Evolutionary conservation across 2,797 vertebrate species (phyloP).

Genomic region (Salarias fasciatus): DNA sequence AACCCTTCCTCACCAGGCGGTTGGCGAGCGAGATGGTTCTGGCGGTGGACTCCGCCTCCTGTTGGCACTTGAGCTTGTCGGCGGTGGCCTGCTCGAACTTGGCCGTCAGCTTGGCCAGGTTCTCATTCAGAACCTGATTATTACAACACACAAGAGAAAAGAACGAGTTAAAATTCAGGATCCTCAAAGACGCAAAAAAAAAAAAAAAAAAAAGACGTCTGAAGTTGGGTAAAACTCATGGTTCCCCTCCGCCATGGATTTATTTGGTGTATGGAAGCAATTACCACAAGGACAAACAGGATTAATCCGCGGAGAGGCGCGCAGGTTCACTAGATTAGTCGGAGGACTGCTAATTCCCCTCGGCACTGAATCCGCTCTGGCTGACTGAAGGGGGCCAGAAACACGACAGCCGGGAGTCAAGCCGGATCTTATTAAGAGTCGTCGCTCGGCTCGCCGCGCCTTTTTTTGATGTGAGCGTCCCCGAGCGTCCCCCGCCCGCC

Average conservation of each 20-base stretch:
- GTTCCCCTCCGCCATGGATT: slow-evolving; percentile 60
- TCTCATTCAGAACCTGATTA: slow-evolving; percentile 90
- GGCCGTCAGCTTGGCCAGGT: slow-evolving; percentile 90
- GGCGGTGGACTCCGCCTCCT: slow-evolving; percentile 90
- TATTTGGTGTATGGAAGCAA: slow-evolving; percentile 74
- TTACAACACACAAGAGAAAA: background rate
- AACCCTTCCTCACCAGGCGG: slow-evolving; percentile 88
- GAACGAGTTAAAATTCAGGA: slow-evolving; percentile 9
- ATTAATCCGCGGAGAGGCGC: slow-evolving; percentile 73
- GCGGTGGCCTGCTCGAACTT: slow-evolving; percentile 94
- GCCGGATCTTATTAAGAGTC: slow-evolving; percentile 66
- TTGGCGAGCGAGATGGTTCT: slow-evolving; percentile 93
- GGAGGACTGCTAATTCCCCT: slow-evolving; percentile 75
- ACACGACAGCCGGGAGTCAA: slow-evolving; percentile 65
- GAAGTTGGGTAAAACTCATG: slow-evolving; percentile 62
- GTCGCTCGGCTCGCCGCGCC: slow-evolving; percentile 48
- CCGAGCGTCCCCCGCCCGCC: slow-evolving; percentile 14
- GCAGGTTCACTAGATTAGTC: slow-evolving; percentile 75
- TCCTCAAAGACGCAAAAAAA: slow-evolving; percentile 53
- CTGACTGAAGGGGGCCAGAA: slow-evolving; percentile 51
- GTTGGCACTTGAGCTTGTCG: slow-evolving; percentile 93
- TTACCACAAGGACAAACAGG: slow-evolving; percentile 80
- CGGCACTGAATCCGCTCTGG: slow-evolving; percentile 47
- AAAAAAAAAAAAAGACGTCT: slow-evolving; percentile 12
- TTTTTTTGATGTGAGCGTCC: slow-evolving; percentile 53